Evolutionary conservation across 2,797 vertebrate genomes (phyloP).

Genomic region (Thalassophryne amazonica): DNA sequence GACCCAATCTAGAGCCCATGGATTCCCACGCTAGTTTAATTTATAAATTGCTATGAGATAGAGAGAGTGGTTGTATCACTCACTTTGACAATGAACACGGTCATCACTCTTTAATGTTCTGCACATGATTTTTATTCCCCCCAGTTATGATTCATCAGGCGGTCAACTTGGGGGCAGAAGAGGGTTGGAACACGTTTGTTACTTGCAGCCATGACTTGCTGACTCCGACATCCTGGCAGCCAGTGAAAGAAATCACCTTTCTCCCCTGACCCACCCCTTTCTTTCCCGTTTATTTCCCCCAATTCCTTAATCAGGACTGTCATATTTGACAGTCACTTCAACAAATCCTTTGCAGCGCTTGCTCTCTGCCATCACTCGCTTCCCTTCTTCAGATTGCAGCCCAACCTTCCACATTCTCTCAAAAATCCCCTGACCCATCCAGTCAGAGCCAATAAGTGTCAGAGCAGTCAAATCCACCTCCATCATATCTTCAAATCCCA

Average conservation of each 20-base stretch:
- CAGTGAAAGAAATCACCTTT: slow-evolving; percentile 20
- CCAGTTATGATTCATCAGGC: slow-evolving; percentile 15
- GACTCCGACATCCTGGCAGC: slow-evolving; percentile 27
- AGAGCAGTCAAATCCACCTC: slow-evolving; percentile 43
- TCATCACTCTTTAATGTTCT: too few species aligned
- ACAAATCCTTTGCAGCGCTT: slow-evolving; percentile 10
- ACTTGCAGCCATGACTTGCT: slow-evolving; percentile 15
- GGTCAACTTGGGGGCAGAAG: slow-evolving; percentile 16
- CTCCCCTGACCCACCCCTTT: neutral
- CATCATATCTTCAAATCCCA: slow-evolving; percentile 64
- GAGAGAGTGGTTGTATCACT: too few species aligned
- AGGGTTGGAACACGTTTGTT: slow-evolving; percentile 18
- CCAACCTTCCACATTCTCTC: neutral
- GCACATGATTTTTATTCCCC: slow-evolving; percentile 41
- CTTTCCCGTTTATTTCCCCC: neutral
- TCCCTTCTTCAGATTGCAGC: neutral
- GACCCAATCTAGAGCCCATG: too few species aligned
- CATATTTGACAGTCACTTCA: slow-evolving; percentile 20
- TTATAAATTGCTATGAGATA: too few species aligned
- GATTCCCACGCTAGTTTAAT: too few species aligned
- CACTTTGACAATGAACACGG: too few species aligned
- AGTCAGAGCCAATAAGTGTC: slow-evolving; percentile 56
- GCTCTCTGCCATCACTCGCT: neutral
- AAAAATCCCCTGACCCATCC: slow-evolving; percentile 12
- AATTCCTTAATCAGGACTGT: slow-evolving; percentile 32